Evolutionary conservation across 2,797 vertebrate species (phyloP).

Genomic region (Malurus leucopterus): DNA sequence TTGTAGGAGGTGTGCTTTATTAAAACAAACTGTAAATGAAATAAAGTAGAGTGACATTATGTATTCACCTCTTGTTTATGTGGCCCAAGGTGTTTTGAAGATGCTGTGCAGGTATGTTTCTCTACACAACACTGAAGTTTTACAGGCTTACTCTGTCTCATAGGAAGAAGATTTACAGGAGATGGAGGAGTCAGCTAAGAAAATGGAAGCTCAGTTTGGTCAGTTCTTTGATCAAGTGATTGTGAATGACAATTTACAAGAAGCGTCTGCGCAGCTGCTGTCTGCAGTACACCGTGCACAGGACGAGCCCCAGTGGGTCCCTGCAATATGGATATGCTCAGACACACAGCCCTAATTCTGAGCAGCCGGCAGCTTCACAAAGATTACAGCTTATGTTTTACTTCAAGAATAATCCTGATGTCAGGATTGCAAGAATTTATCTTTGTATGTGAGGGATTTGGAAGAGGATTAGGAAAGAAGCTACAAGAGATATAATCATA

Average conservation of each 20-base stretch:
- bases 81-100: background rate
- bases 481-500: background rate
- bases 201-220: constrained; percentile 84
- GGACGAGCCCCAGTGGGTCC: constrained; percentile 92
- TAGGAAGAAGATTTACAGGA: constrained; percentile 94
- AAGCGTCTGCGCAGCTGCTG: constrained; percentile 80
- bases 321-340: constrained; percentile 86
- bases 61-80: background rate
- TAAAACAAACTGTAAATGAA: background rate
- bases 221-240: constrained; percentile 91
- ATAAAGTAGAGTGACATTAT: background rate
- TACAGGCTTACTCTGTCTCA: background rate
- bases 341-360: constrained; percentile 66
- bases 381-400: constrained; percentile 44
- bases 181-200: constrained; percentile 84
- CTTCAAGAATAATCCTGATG: constrained; percentile 41
- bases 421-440: constrained; percentile 41
- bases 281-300: constrained; percentile 79
- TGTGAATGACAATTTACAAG: constrained; percentile 85
- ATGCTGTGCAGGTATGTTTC: background rate
- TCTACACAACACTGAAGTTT: background rate
- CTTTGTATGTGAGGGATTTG: constrained; percentile 30
- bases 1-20: background rate
- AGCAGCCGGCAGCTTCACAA: constrained; percentile 10
- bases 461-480: constrained; percentile 39